Percentiles rank a stretch among this genome's conserved stretches.
Conservation (phyloP, 2,888 invertebrate species). For the Amblyjoppa fuscipennis region DNA sequence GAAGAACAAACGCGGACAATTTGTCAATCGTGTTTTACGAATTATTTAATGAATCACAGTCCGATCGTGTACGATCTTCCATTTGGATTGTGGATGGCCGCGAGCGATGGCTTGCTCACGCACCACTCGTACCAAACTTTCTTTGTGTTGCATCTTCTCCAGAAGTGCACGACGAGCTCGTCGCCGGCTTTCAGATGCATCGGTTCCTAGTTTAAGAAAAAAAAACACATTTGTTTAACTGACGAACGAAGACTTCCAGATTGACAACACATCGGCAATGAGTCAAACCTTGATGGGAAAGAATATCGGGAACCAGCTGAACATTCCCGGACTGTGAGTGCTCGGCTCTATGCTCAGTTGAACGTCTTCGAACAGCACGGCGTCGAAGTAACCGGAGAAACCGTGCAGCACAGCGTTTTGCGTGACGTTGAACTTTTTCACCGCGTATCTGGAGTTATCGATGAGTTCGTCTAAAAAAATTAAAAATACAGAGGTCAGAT, state of each 20-base stretch:
- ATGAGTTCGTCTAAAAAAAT: slow-evolving; percentile 83
- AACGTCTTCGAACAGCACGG: slow-evolving; percentile 93
- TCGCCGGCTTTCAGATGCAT: slow-evolving; percentile 90
- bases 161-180: slow-evolving; percentile 92
- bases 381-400: slow-evolving; percentile 98
- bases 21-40: slow-evolving; percentile 19
- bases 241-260: slow-evolving; percentile 2
- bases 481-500: slow-evolving; percentile 49
- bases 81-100: slow-evolving; percentile 90
- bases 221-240: slow-evolving; percentile 10
- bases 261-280: slow-evolving; percentile 25
- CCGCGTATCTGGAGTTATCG: slow-evolving; percentile 92
- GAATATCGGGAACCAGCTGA: slow-evolving; percentile 99
- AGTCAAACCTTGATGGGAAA: slow-evolving; percentile 93
- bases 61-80: slow-evolving; percentile 92
- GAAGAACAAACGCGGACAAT: not conserved
- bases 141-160: slow-evolving; percentile 92
- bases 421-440: slow-evolving; percentile 89
- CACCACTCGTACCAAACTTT: slow-evolving; percentile 99
- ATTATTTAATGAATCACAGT: slow-evolving; percentile 81
- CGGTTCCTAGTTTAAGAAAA: slow-evolving; percentile 87
- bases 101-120: slow-evolving; percentile 88
- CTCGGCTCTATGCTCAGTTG: slow-evolving; percentile 95
- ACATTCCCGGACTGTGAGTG: slow-evolving; percentile 96
- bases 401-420: slow-evolving; percentile 95